phyloP scores from a whole-genome alignment of 2,797 vertebrate species.

The Emys orbicularis region DNA sequence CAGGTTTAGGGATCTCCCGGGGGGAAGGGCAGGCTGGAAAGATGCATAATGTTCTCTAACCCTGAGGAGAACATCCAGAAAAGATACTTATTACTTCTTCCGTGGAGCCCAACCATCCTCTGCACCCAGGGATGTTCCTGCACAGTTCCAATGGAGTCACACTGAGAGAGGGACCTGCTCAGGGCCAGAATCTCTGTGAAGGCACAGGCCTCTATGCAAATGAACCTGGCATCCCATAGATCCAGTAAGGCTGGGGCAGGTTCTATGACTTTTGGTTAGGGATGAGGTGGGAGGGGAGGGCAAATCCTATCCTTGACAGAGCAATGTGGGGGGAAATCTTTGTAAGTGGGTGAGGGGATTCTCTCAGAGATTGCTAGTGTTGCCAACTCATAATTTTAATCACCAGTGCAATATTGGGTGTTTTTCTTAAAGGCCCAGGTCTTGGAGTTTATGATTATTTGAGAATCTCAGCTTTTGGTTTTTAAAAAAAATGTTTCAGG shows the following conservation, averaged over 20 bases:
- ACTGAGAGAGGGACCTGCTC: neutral
- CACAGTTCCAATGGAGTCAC: neutral
- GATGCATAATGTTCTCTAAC: neutral
- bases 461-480: neutral
- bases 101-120: neutral
- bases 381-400: neutral
- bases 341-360: neutral
- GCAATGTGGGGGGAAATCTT: neutral
- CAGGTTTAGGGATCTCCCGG: neutral
- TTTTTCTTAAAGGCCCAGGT: neutral
- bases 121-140: neutral
- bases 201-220: neutral
- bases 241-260: neutral
- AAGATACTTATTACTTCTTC: neutral
- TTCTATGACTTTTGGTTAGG: neutral
- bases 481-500: neutral
- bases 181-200: neutral
- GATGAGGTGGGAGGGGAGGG: neutral
- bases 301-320: neutral
- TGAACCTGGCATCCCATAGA: neutral
- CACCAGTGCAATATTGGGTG: neutral
- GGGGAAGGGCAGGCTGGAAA: neutral
- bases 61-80: neutral
- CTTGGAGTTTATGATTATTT: neutral
- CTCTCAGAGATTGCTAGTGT: neutral